Base-by-base conservation (phyloP, 2,113 vertebrate genomes). In the Psilopsiagon aurifrons region DNA sequence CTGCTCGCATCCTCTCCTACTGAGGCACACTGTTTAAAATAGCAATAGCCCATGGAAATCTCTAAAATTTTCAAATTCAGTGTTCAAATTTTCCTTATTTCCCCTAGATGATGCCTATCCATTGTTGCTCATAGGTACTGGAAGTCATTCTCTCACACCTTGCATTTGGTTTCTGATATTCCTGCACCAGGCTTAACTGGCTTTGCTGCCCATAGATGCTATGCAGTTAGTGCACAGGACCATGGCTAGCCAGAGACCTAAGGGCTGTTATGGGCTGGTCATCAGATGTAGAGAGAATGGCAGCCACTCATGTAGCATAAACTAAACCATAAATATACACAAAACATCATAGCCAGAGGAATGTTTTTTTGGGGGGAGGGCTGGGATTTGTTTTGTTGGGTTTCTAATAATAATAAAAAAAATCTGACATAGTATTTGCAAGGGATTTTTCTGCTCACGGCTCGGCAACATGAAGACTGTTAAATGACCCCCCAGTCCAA, bases 1-100 rank as follows among this genome's bases (percentile, higher is more conserved):
- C 19, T 13, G 59, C 37, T 17, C 5, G 0, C 37, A 1, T 5
- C 6, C 6, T 2, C 10, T 37, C 2, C 43, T 19, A 0, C 2
- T 16, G 24, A 8, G 33, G 31, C 44, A 7, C 4, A 1, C 23
- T 11, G 2, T 22, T 39, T 23, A 2, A 47, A 82, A 25, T 2
- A 27, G 29, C 39, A 82, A 28, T 3, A 29, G 23, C 39, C 75
- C 1, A 1, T 8, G 28, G 33, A 47, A 69, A 37, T 27, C 18
- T 7, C 19, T 11, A 17, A 43, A 51, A 6, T 17, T 17, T 31
- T 44, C 16, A 23, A 9, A 0, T 49, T 25, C 15, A 6, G 5
- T 6, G 5, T 37, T 52, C 37, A 22, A 9, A 5, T 82, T 88
- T 49, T 9, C 28, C 8, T 63, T 6, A 1, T 39, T 52, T 27